These are phyloP conservation scores for Dorcus hopei DNA, from an alignment of 2,888 invertebrate species.

Conservation along the genomic window DNA sequence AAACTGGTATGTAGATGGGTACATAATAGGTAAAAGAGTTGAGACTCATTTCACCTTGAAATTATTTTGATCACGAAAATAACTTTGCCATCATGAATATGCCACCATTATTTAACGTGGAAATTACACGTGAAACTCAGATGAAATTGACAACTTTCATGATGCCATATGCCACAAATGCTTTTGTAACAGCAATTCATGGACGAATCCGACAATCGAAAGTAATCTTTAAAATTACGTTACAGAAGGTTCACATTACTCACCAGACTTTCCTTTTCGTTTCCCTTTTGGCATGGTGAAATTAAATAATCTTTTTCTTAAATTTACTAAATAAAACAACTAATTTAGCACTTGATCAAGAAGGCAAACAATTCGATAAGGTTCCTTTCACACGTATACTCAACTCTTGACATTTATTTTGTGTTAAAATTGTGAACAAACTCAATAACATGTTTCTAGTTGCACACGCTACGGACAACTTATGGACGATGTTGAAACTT, in stretches of 20 bases:
- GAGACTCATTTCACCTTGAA: no score
- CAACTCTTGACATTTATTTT: slow-evolving; percentile 69
- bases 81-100: neutral
- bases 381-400: slow-evolving; percentile 68
- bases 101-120: neutral
- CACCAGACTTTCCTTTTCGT: slow-evolving; percentile 72
- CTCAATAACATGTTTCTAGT: slow-evolving; percentile 70
- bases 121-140: neutral
- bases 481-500: slow-evolving; percentile 15
- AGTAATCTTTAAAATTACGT: slow-evolving; percentile 15
- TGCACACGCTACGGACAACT: slow-evolving; percentile 42
- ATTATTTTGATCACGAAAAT: no score
- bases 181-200: slow-evolving; percentile 7
- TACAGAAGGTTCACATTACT: slow-evolving; percentile 37
- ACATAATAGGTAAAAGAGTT: no score
- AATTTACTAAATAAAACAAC: slow-evolving; percentile 58
- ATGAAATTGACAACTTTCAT: neutral
- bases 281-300: slow-evolving; percentile 72
- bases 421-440: slow-evolving; percentile 66
- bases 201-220: slow-evolving; percentile 5
- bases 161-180: slow-evolving; percentile 22
- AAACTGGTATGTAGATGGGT: no score
- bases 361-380: slow-evolving; percentile 73
- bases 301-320: slow-evolving; percentile 42
- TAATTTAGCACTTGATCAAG: slow-evolving; percentile 69